phyloP scores from a whole-genome alignment of 1,140 invertebrate genomes.

The Dolichoris vasculosae region DNA sequence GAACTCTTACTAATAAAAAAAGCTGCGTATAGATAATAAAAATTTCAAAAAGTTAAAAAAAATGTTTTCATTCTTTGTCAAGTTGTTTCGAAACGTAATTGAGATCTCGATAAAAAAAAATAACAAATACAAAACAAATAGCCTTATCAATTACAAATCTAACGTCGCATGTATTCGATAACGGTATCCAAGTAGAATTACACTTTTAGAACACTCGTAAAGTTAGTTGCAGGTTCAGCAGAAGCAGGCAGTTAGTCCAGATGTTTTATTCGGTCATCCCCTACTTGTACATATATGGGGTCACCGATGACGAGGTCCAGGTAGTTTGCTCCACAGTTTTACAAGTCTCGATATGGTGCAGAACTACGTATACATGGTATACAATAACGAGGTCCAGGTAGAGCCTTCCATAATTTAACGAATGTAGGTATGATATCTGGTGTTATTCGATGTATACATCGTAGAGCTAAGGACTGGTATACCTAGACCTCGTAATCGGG shows the following conservation, averaged over 20 bases:
- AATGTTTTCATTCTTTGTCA: neutral
- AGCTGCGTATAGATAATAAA: too few species aligned
- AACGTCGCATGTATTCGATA: neutral
- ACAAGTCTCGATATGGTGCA: neutral
- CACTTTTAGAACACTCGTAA: conserved; percentile 22
- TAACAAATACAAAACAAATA: conserved; percentile 10
- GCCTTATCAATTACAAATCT: conserved; percentile 18
- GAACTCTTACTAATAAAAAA: too few species aligned
- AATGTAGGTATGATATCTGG: conserved; percentile 4
- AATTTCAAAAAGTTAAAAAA: neutral
- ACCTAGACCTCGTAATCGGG: neutral
- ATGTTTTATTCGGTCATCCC: conserved; percentile 17
- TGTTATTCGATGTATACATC: neutral
- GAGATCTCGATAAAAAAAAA: neutral
- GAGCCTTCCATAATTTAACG: conserved; percentile 6
- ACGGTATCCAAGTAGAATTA: conserved; percentile 15
- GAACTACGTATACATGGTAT: neutral
- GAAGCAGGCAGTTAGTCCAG: conserved; percentile 9
- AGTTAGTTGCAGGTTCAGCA: conserved; percentile 4
- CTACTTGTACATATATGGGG: conserved; percentile 17
- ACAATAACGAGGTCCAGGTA: conserved; percentile 5
- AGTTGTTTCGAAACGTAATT: neutral
- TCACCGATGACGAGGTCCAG: conserved; percentile 15
- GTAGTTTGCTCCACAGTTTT: neutral
- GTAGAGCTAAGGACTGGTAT: neutral